Evolutionary conservation across 2,113 vertebrate species (phyloP), one percentile per base, ranked within the genome.

Genomic region (Clarias batrachus): DNA sequence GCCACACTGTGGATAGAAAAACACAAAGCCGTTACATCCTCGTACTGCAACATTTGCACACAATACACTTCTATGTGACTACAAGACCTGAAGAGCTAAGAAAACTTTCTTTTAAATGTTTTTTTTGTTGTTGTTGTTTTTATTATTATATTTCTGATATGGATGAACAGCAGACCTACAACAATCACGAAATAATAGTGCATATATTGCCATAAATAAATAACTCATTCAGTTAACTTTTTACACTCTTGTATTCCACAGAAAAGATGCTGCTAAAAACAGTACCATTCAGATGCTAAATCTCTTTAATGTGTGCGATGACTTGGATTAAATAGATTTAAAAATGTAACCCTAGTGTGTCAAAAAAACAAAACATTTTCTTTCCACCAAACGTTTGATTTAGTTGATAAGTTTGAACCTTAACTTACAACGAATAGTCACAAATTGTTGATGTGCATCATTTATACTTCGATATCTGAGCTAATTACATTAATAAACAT

Each of bases 1-100:
- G 97, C 98, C 98, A 99, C 65, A 95, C 98, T 99, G 93, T 0
- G 13, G 14, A 71, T 11, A 66, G 66, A 37, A 76, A 48, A 68
- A 87, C 65, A 88, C 33, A 88, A 27, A 86, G 19, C 48, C 13
- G 56, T 86, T 71, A 89, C 5, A 83, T 41, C 78, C 4, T 81
- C n/a, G 17, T 37, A 56, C 52, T 56, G 37, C 30, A 19, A 71
- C 27, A 54, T 27, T 62, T 14, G n/a, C 76, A 80, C 16, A 78
- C 76, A 78, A 56, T 30, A 19, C 41, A 19, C 57, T 23, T 37
- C 77, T 60, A 0, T 60, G 27, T 60, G 10, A 57, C n/a, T 25
- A 78, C 19, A 59, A 59, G 9, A 59, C 77, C 74, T 56, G 12
- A 4, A 30, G 54, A 57, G 9, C 37, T 41, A 41, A 41, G 4